A percentile compares a stretch with the other conserved stretches of the same genome.
phyloP scores from a whole-genome alignment of 2,888 invertebrate species.

The Taenaris catops region DNA sequence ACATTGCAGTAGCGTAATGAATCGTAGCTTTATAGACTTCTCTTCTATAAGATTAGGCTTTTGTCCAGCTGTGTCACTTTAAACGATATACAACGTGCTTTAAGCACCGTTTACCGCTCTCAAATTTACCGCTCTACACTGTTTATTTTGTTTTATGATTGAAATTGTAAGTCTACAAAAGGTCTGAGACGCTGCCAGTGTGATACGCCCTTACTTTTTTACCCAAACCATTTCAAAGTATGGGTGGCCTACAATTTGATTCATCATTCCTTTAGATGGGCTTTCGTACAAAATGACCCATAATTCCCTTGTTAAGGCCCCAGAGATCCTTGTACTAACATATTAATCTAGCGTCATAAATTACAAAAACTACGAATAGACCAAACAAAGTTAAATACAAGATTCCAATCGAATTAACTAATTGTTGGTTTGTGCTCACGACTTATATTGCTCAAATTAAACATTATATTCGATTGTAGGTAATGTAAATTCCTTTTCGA shows the following conservation, averaged over 20 bases:
- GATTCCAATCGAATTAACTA: constrained; percentile 31
- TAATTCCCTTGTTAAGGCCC: constrained; percentile 68
- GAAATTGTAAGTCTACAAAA: too few species aligned
- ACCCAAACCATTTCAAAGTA: constrained; percentile 32
- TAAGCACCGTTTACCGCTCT: too few species aligned
- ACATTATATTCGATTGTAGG: too few species aligned
- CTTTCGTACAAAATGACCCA: constrained; percentile 61
- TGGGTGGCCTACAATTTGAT: constrained; percentile 68
- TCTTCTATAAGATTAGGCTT: too few species aligned
- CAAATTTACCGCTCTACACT: too few species aligned
- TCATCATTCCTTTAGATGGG: constrained; percentile 66
- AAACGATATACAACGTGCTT: too few species aligned
- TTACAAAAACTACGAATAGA: constrained; percentile 39
- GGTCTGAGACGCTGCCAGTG: constrained; percentile 1
- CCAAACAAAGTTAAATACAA: constrained; percentile 35
- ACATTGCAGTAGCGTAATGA: too few species aligned
- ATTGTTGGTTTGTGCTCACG: constrained; percentile 12
- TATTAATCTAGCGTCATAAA: constrained; percentile 65
- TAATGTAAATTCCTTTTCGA: too few species aligned
- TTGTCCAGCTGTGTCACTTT: too few species aligned
- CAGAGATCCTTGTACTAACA: constrained; percentile 43
- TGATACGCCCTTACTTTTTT: constrained; percentile 10
- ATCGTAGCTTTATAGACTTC: too few species aligned
- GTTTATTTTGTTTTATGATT: too few species aligned
- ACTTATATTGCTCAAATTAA: not conserved